These are phyloP conservation scores for Cataglyphis albicans DNA, from an alignment of 2,888 invertebrate species.

Conservation along the genomic window DNA sequence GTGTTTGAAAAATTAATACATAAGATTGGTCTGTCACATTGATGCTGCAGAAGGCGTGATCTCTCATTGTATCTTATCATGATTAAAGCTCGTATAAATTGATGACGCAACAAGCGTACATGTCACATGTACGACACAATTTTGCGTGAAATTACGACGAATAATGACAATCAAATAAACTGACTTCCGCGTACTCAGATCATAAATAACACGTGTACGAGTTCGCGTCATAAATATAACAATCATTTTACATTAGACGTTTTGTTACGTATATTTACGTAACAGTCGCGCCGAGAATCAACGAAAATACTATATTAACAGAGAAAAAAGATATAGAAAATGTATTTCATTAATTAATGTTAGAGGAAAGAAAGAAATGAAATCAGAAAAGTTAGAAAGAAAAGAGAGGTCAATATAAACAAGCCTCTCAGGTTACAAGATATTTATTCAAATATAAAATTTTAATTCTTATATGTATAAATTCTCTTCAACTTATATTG, in stretches of 20 bases:
- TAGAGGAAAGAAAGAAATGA: background rate
- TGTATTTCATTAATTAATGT: background rate
- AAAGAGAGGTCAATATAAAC: too few species aligned
- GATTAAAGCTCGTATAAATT: conserved; percentile 22
- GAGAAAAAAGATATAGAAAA: background rate
- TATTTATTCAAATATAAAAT: too few species aligned
- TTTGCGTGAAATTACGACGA: conserved; percentile 27
- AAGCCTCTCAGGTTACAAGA: too few species aligned
- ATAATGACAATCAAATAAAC: conserved; percentile 54
- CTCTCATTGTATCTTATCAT: conserved; percentile 29
- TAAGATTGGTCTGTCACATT: background rate
- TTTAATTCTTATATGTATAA: too few species aligned
- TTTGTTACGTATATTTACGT: background rate
- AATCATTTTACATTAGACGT: conserved; percentile 9
- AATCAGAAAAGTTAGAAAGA: background rate
- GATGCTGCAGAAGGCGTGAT: conserved; percentile 12
- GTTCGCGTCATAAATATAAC: conserved; percentile 25
- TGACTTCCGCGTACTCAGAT: conserved; percentile 47
- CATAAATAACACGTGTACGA: conserved; percentile 23
- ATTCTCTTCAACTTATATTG: too few species aligned
- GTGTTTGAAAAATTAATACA: conserved; percentile 5
- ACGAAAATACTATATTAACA: background rate
- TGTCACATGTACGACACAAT: conserved; percentile 41
- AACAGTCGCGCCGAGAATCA: background rate
- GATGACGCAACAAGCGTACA: conserved; percentile 32